Evolutionary conservation across 2,797 vertebrate genomes (phyloP).

Genomic region (Pelodytes ibericus): DNA sequence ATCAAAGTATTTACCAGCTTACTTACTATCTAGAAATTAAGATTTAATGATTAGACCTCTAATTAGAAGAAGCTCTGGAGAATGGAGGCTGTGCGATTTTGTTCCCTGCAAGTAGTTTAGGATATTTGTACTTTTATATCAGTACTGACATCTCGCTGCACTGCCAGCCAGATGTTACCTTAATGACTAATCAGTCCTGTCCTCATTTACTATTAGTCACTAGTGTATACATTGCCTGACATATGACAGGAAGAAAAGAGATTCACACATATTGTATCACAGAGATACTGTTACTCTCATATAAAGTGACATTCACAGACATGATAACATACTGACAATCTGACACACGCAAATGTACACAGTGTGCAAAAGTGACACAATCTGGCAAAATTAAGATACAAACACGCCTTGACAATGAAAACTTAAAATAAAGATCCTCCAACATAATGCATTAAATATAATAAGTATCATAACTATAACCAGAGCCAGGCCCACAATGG

Average conservation of each 20-base stretch:
- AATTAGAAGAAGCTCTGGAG: too few species aligned
- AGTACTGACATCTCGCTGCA: not conserved
- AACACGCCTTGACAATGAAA: too few species aligned
- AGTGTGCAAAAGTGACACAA: not conserved
- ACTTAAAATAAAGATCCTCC: too few species aligned
- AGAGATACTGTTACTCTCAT: not conserved
- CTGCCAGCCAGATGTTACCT: constrained; percentile 32
- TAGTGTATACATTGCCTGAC: constrained; percentile 14
- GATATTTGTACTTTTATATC: not conserved
- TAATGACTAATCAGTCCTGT: constrained; percentile 20
- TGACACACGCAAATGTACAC: constrained; percentile 1
- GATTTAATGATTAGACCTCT: too few species aligned
- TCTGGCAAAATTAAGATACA: too few species aligned
- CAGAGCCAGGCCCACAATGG: too few species aligned
- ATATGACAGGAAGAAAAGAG: constrained; percentile 16
- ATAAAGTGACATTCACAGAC: not conserved
- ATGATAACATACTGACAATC: not conserved
- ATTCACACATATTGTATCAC: not conserved
- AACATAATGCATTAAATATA: too few species aligned
- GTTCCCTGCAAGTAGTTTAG: too few species aligned
- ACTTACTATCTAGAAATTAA: too few species aligned
- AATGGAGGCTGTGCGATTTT: too few species aligned
- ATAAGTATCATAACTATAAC: too few species aligned
- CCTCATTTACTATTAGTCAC: constrained; percentile 28
- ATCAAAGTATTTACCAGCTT: too few species aligned